Percentiles rank a stretch among this genome's conserved stretches.
phyloP scores from a whole-genome alignment of 1,140 invertebrate genomes.

The Dreissena rostriformis region DNA sequence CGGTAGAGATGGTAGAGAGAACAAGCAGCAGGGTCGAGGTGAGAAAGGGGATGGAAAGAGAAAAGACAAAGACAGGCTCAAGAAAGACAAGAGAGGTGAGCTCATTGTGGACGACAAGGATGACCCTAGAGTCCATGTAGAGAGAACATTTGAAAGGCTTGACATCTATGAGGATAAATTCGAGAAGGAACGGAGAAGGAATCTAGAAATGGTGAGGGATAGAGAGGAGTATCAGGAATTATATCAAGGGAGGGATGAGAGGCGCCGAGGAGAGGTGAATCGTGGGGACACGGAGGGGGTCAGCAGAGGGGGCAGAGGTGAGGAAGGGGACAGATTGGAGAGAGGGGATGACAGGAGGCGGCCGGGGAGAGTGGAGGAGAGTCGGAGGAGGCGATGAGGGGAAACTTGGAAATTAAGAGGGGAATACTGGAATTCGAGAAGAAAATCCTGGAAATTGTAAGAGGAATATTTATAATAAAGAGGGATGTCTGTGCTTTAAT shows the following conservation, averaged over 20 bases:
- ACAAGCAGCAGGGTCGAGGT: neutral
- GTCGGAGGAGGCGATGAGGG: too few relatives aligned
- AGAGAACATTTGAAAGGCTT: constrained; percentile 56
- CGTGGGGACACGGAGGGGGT: constrained; percentile 17
- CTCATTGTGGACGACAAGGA: constrained; percentile 35
- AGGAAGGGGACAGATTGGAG: constrained; percentile 28
- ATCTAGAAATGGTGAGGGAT: constrained; percentile 47
- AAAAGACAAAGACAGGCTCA: neutral
- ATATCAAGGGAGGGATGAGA: constrained; percentile 21
- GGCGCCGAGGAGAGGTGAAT: neutral
- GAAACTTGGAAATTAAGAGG: too few relatives aligned
- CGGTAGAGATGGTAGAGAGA: constrained; percentile 14
- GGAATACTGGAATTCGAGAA: too few relatives aligned
- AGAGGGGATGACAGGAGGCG: neutral
- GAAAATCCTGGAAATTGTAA: too few relatives aligned
- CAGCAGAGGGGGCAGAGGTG: constrained; percentile 19
- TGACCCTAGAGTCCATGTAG: constrained; percentile 65
- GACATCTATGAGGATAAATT: constrained; percentile 56
- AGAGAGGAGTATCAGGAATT: constrained; percentile 44
- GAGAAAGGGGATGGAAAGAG: neutral
- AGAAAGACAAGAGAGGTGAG: constrained; percentile 68
- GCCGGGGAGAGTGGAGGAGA: too few relatives aligned
- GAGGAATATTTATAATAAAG: too few relatives aligned
- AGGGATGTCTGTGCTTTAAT: too few relatives aligned
- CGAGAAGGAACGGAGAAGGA: constrained; percentile 56